Evolutionary conservation across 30 jellyfish, hydroid and myxozoan species (phyloP).

Genomic region (Cassiopea xamachana): DNA sequence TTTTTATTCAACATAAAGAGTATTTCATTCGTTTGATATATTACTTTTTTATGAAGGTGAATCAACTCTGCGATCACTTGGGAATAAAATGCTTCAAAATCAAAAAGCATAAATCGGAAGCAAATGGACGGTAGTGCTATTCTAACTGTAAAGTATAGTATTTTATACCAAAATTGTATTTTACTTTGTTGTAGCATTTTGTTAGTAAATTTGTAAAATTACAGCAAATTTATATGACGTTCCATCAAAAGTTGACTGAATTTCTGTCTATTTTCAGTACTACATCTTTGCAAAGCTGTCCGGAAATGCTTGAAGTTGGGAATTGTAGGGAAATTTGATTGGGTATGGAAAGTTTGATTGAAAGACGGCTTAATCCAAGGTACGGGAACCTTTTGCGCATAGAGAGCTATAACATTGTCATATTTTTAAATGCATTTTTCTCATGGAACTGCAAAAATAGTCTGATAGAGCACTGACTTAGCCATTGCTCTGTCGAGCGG

Average conservation of each 20-base stretch:
- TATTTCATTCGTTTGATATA: too few relatives aligned
- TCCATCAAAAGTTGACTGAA: not conserved
- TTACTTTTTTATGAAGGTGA: conserved; percentile 62
- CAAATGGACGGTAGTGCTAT: conserved; percentile 7
- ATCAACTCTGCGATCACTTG: conserved; percentile 79
- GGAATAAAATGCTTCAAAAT: conserved; percentile 74
- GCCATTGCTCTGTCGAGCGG: too few relatives aligned
- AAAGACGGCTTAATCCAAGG: too few relatives aligned
- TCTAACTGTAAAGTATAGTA: not conserved
- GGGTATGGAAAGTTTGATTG: too few relatives aligned
- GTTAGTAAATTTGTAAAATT: not conserved
- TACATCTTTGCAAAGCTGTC: not conserved
- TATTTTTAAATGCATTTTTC: too few relatives aligned
- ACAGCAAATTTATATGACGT: not conserved
- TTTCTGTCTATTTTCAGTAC: not conserved
- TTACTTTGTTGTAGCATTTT: not conserved
- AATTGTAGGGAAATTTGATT: too few relatives aligned
- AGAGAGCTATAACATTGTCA: too few relatives aligned
- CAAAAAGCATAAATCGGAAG: conserved; percentile 10
- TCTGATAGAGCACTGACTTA: too few relatives aligned
- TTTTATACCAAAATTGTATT: not conserved
- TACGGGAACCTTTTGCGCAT: too few relatives aligned
- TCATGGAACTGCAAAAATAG: too few relatives aligned
- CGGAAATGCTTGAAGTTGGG: too few relatives aligned
- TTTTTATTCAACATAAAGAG: too few relatives aligned